Evolutionary conservation across 2,113 vertebrate genomes (phyloP), one percentile per base, ranked within the genome.

Genomic region (Salvelinus namaycush): DNA sequence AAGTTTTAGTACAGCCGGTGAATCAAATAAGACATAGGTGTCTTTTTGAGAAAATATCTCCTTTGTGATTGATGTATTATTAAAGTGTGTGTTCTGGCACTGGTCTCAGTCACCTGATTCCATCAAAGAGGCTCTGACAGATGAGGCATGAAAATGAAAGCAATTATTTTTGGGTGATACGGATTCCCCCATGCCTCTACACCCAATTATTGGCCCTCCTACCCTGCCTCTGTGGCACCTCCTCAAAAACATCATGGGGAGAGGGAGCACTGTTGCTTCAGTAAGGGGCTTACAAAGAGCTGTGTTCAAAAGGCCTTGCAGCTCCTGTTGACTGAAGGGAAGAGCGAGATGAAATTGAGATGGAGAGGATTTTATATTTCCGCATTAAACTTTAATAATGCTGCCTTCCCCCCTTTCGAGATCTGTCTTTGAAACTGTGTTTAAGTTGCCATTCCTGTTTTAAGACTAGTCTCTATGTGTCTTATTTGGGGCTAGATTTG

Each of bases 231-330:
- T 78, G 71, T 60, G 62, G 26, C 13, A 75, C 11, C 29, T 48
- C 69, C 72, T 87, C 78, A 81, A 67, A 85, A 82, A 70, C 49
- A 20, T 76, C 49, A 73, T 70, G 81, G 64, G 67, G 76, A 75
- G 54, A 77, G 48, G 59, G 48, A 26, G 7, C 65, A 59, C 51
- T 44, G 51, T 27, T 81, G 71, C 64, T 71, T 62, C 49, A 29
- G 16, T 51, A 34, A 49, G 27, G 48, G 51, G 72, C 64, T 22
- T 8, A 54, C 54, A 69, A 13, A 54, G 74, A 73, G 12, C 31
- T n/a, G 39, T 13, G 66, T 78, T 81, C 66, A 83, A 82, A 83
- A 76, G 60, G 57, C 60, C 68, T 49, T 70, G 7, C 62, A 39
- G 39, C 75, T 74, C 16, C 11, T 71, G 72, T 71, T 73, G 71